Base-by-base conservation (phyloP, 1,140 invertebrate genomes). In the Capitella teleta region DNA sequence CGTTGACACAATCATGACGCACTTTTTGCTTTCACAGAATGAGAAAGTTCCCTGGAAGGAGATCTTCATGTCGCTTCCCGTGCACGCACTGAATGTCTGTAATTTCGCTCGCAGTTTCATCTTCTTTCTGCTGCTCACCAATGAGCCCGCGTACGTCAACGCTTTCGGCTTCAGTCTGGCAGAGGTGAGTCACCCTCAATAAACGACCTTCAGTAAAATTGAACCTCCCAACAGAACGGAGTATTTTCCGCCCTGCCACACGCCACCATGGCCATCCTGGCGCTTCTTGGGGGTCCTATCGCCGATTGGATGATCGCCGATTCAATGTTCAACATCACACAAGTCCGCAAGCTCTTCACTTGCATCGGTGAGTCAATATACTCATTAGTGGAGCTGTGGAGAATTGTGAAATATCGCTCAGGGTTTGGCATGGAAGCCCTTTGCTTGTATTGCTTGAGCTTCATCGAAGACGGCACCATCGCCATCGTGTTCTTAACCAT, bases 161-260 rank as follows among this genome's bases (percentile, higher is more conserved):
- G 51, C 59, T 34, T 70, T 68, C 49, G 56, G 55, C 16, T 67
- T 62, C 47, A 60, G 43, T 34, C 50, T 70, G 18, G 63, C 61
- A 2, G 58, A 70, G 57, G 66, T 68, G 2, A 44, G 42, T 25
- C 5, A 12, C 41, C 18, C 26, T 25, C 38, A 14, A n/a, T n/a
- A n/a, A n/a, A n/a, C n/a, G n/a, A n/a, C n/a, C n/a, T n/a, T n/a
- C n/a, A n/a, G n/a, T n/a, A n/a, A n/a, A n/a, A n/a, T n/a, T n/a
- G n/a, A n/a, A n/a, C n/a, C n/a, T n/a, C n/a, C n/a, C 25, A 14
- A n/a, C 53, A 70, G 66, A 67, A 62, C 45, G 67, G 67, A 10
- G 6, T 60, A 1, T 61, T 57, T 37, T 61, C 66, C 0, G 57
- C 64, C 0, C 49, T 68, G 28, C 67, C 67, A 10, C 64, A 68